Evolutionary conservation across 1,140 invertebrate species (phyloP), one percentile per base, ranked within the genome.

Genomic region (Achatina immaculata): DNA sequence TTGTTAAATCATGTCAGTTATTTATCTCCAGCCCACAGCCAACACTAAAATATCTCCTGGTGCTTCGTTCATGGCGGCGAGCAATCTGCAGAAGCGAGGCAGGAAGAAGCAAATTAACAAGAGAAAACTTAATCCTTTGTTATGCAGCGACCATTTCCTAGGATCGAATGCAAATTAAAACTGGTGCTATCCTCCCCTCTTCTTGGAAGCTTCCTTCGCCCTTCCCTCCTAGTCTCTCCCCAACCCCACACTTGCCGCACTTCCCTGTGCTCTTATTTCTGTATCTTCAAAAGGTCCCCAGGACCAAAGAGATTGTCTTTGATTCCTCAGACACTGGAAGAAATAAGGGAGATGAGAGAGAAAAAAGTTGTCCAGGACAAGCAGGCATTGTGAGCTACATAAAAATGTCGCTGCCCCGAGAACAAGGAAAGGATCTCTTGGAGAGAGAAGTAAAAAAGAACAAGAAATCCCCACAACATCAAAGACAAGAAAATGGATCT

Each of bases 81-180:
- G 58, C n/a, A 24, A 24, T 58, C 55, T 14, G 11, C 9, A 24
- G 31, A 28, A 62, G n/a, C 28, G 16, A 62, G 58, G 16, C n/a
- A 62, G n/a, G 16, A 62, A 62, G n/a, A n/a, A 19, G 28, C 58
- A 31, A 62, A 62, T 62, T 62, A 62, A 62, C 58, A 28, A 62
- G 58, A 31, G 19, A 62, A 31, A 28, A 0, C 58, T 62, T 62
- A 2, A 62, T n/a, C 58, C 31, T 62, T 62, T 62, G 58, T 62
- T 62, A 62, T 62, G 58, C 58, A 31, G 58, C 58, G 3, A 62
- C 58, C 58, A 21, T 62, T 62, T 62, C 31, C 31, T 28, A 28
- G 58, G 58, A 62, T 62, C 19, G 58, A 62, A 62, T 62, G 58
- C 58, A 62, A 62, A 62, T 62, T 62, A 62, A 62, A 28, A 34